Conservation (phyloP, 2,113 vertebrate species). For the Natator depressus region DNA sequence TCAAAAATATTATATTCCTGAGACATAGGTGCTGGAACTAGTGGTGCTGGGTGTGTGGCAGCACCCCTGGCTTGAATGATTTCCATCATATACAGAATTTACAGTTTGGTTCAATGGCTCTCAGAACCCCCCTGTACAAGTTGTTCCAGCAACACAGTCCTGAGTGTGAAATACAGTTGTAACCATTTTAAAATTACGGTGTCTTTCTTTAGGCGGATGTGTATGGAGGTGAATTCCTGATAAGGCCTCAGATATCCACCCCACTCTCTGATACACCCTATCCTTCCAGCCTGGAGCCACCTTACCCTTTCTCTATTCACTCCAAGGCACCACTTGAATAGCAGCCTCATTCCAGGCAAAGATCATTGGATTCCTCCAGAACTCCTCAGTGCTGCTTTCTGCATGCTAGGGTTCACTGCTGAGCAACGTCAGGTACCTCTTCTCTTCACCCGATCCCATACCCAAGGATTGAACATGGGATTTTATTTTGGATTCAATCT, state of each 20-base stretch:
- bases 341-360: background rate
- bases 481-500: background rate
- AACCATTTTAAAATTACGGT: background rate
- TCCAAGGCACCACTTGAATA: background rate
- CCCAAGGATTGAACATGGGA: background rate
- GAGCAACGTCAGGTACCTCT: background rate
- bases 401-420: background rate
- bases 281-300: background rate
- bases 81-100: no score
- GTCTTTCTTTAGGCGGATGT: background rate
- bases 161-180: background rate
- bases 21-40: background rate
- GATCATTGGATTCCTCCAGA: background rate
- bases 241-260: background rate
- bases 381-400: background rate
- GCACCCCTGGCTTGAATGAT: no score
- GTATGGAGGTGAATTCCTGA: background rate
- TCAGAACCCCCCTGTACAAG: no score
- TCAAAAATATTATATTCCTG: background rate
- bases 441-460: background rate
- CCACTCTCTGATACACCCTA: background rate
- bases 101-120: no score
- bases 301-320: slow-evolving; percentile 18
- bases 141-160: no score
- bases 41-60: no score